Evolutionary conservation across 2,888 invertebrate genomes (phyloP), one percentile per base, ranked within the genome.

Genomic region (Drosophila neutralis): DNA sequence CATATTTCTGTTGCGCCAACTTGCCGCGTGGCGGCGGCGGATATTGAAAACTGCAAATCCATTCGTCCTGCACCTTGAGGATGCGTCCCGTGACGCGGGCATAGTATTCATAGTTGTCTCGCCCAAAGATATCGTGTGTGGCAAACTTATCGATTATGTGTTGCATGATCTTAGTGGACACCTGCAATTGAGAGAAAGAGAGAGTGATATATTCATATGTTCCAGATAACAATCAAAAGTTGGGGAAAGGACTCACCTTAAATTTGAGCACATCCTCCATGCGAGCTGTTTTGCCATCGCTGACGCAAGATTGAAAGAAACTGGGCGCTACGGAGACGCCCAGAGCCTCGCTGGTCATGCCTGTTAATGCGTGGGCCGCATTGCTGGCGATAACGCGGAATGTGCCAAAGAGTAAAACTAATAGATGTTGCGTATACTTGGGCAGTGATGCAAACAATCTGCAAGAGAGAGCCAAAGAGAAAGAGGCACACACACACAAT

Each of bases 121-220:
- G 95, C 2, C 99, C 99, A 93, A 99, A 99, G 83, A 99, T 94
- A 93, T 98, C 98, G 75, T 97, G 97, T 40, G 98, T 97, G 69
- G 98, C 98, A 94, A 98, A 99, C 94, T 98, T 98, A 93, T 98
- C 98, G 90, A 99, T 99, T 93, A 99, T 95, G 92, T 98, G 97
- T 91, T 98, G 98, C 97, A 99, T 98, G 80, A 99, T 98, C 90
- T 97, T 95, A 40, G 98, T 98, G 79, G 99, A 98, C 92, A 98
- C 96, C 97, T 98, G 92, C 71, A 78, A 69, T 7, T 15, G 18
- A 38, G 1, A 42, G 11, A 57, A 15, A 56, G 6, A 5, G 0
- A 52, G 29, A 49, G 18, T 10, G 10, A 10, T 33, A 21, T 40
- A 11, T 38, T 15, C 2, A 13, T 31, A 48, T 21, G 24, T 21